Evolutionary conservation across 2,888 invertebrate species (phyloP).

Genomic region (Ethmia dodecea): DNA sequence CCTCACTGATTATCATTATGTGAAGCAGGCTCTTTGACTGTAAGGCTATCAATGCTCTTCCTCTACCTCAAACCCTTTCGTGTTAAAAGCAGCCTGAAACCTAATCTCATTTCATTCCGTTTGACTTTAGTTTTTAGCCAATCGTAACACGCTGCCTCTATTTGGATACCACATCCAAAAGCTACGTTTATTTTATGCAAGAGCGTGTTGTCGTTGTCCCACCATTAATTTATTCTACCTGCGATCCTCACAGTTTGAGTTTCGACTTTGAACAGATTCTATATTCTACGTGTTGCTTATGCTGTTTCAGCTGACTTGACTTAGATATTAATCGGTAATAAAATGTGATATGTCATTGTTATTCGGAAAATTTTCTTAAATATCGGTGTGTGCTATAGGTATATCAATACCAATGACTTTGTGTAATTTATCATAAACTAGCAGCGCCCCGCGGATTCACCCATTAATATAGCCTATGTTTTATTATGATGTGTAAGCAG

Average conservation of each 20-base stretch:
- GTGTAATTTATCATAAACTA: too few species aligned
- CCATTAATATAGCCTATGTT: too few species aligned
- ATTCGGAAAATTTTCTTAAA: too few species aligned
- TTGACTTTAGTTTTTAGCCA: not conserved
- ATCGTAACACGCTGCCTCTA: not conserved
- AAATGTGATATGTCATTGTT: too few species aligned
- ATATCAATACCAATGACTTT: too few species aligned
- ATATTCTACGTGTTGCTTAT: slow-evolving; percentile 28
- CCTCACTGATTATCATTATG: too few species aligned
- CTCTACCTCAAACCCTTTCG: not conserved
- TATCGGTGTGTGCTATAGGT: too few species aligned
- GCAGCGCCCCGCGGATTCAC: too few species aligned
- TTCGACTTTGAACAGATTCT: slow-evolving; percentile 48
- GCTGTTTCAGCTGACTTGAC: too few species aligned
- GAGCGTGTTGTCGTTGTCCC: slow-evolving; percentile 39
- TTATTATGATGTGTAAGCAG: too few species aligned
- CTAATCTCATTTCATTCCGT: not conserved
- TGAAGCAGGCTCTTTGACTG: too few species aligned
- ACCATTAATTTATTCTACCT: slow-evolving; percentile 66
- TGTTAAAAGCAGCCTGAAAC: not conserved
- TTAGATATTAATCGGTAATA: too few species aligned
- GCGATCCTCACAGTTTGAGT: slow-evolving; percentile 52
- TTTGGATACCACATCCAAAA: slow-evolving; percentile 22
- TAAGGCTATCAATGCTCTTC: not conserved
- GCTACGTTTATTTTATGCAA: slow-evolving; percentile 1